phyloP scores from a whole-genome alignment of 1,140 invertebrate species.

The Drosophila orosa region DNA sequence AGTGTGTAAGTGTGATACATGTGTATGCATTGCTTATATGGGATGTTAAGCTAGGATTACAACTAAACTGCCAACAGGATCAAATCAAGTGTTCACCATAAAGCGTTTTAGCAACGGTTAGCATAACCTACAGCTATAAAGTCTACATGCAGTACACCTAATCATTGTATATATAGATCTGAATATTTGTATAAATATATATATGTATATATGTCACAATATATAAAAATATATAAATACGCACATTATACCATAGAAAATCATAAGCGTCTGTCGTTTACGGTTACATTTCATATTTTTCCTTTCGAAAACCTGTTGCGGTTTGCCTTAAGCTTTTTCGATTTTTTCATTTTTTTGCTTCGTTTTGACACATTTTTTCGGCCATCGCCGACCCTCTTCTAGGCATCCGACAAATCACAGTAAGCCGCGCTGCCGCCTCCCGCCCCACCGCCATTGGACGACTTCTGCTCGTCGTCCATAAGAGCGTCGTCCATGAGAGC shows the following conservation, averaged over 20 bases:
- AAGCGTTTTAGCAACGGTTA: conserved; percentile 56
- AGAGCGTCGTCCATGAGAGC: conserved; percentile 58
- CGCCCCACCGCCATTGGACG: conserved; percentile 31
- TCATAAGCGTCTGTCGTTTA: conserved; percentile 80
- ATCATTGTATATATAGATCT: conserved; percentile 40
- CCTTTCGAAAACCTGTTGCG: conserved; percentile 17
- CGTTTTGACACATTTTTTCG: conserved; percentile 63
- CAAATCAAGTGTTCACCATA: conserved; percentile 27
- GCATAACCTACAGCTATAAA: conserved; percentile 44
- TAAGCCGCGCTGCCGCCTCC: conserved; percentile 41
- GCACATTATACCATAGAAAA: conserved; percentile 56
- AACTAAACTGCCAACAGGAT: conserved; percentile 67
- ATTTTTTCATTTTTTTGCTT: conserved; percentile 24
- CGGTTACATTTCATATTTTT: conserved; percentile 57
- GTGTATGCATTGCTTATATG: conserved; percentile 60
- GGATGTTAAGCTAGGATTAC: conserved; percentile 58
- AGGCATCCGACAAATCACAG: conserved; percentile 81
- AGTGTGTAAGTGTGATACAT: conserved; percentile 19
- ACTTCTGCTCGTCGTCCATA: conserved; percentile 73
- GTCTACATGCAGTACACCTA: conserved; percentile 33
- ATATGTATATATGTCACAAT: conserved; percentile 17
- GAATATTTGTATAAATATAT: conserved; percentile 41
- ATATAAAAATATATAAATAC: conserved; percentile 54
- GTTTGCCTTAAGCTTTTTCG: conserved; percentile 16
- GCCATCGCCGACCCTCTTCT: conserved; percentile 25